A percentile compares a stretch with the other conserved stretches of the same genome.
These are phyloP conservation scores for Drosophila jambulina DNA, from an alignment of 1,140 invertebrate species.

Conservation along the genomic window DNA sequence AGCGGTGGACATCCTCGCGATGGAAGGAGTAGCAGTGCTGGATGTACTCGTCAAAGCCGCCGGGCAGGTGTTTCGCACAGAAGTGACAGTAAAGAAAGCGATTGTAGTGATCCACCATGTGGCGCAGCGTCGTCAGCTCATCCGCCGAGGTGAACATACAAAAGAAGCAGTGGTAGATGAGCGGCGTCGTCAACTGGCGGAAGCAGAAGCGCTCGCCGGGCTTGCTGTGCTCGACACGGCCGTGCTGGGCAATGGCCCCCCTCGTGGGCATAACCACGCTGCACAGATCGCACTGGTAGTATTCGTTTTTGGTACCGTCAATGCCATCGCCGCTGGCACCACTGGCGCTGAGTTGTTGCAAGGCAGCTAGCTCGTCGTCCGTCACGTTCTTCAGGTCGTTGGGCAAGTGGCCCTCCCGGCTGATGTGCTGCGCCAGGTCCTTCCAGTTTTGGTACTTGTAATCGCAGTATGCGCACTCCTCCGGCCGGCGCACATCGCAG, in stretches of 20 bases:
- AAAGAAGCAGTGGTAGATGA: constrained; percentile 57
- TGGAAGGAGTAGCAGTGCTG: constrained; percentile 54
- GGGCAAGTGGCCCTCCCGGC: constrained; percentile 20
- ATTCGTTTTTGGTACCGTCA: constrained; percentile 21
- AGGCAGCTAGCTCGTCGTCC: constrained; percentile 15
- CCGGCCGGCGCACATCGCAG: constrained; percentile 34
- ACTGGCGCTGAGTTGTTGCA: constrained; percentile 18
- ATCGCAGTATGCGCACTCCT: constrained; percentile 58
- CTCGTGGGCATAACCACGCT: constrained; percentile 53
- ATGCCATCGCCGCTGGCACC: neutral
- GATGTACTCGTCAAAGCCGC: constrained; percentile 56
- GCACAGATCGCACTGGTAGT: constrained; percentile 60
- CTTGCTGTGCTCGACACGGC: constrained; percentile 31
- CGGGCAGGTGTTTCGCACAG: neutral
- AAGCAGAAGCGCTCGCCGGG: constrained; percentile 47
- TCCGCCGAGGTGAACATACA: constrained; percentile 54
- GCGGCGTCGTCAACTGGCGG: constrained; percentile 10
- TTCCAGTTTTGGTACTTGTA: constrained; percentile 20
- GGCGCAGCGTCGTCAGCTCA: constrained; percentile 37
- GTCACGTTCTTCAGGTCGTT: constrained; percentile 63
- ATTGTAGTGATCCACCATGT: constrained; percentile 63
- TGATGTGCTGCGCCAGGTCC: constrained; percentile 39
- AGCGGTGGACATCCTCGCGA: constrained; percentile 25
- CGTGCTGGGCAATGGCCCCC: constrained; percentile 48
- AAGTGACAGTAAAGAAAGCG: constrained; percentile 44